Evolutionary conservation across 2,888 invertebrate genomes (phyloP).

Genomic region (Acleris laterana): DNA sequence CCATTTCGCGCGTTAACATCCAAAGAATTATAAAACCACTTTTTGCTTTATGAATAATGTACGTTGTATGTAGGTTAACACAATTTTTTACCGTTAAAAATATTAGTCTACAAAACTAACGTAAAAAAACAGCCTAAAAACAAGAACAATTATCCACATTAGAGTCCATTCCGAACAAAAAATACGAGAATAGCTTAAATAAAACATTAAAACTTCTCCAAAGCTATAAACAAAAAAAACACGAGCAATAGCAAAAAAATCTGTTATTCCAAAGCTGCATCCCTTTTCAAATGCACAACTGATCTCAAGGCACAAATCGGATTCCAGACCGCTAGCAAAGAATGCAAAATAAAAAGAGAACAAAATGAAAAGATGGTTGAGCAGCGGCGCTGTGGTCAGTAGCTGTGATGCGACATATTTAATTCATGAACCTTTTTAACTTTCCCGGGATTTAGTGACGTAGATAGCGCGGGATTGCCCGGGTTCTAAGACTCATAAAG

Average conservation of each 20-base stretch:
- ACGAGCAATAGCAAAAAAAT: background rate
- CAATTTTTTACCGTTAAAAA: no score
- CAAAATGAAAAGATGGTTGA: constrained; percentile 42
- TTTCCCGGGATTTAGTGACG: constrained; percentile 26
- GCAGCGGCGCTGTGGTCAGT: constrained; percentile 33
- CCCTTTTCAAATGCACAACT: constrained; percentile 27
- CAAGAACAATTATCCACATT: no score
- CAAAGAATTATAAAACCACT: no score
- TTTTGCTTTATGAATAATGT: no score
- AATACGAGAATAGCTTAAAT: no score
- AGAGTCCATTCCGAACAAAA: no score
- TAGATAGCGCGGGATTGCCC: constrained; percentile 22
- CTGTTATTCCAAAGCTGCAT: constrained; percentile 6
- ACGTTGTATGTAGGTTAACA: no score
- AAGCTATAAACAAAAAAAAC: background rate
- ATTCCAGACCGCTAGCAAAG: constrained; percentile 55
- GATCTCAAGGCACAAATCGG: constrained; percentile 57
- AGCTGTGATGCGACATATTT: constrained; percentile 32
- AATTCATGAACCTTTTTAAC: constrained; percentile 36
- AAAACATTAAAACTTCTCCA: background rate
- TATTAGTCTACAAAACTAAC: no score
- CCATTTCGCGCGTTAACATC: no score
- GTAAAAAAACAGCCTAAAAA: no score
- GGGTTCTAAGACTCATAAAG: constrained; percentile 27
- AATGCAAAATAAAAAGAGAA: constrained; percentile 53